Evolutionary conservation across 1,140 invertebrate species (phyloP).

Genomic region (Carposina sasakii): DNA sequence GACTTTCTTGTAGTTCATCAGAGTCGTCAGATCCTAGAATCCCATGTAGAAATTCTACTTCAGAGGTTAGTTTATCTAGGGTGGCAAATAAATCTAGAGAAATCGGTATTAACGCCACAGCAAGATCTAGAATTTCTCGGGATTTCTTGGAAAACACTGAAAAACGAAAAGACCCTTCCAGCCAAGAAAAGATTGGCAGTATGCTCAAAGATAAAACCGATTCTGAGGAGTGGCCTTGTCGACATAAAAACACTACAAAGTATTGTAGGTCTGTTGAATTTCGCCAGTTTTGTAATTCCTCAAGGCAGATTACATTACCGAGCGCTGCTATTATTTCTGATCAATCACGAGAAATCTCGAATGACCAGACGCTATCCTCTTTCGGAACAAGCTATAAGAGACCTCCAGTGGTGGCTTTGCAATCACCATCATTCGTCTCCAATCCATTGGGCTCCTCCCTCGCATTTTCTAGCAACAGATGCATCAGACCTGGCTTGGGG

Average conservation of each 20-base stretch:
- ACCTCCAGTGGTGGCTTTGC: constrained; percentile 3
- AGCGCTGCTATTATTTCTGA: background rate
- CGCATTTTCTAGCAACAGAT: constrained; percentile 32
- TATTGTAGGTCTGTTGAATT: background rate
- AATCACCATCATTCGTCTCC: constrained; percentile 4
- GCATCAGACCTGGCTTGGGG: constrained; percentile 35
- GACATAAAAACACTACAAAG: background rate
- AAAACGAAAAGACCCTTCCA: background rate
- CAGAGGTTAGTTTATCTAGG: constrained; percentile 13
- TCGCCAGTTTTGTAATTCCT: background rate
- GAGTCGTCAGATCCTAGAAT: background rate
- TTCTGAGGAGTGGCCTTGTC: background rate
- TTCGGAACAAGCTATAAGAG: background rate
- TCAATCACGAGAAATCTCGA: background rate
- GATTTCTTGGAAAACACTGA: background rate
- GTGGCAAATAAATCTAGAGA: constrained; percentile 16
- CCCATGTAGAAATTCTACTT: background rate
- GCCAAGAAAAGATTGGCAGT: constrained; percentile 12
- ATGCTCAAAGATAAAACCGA: background rate
- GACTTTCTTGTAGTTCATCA: background rate
- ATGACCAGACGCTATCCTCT: background rate
- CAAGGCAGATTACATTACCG: background rate
- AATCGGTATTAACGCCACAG: constrained; percentile 2
- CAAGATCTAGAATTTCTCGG: background rate
- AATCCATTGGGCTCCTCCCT: constrained; percentile 10